A percentile compares a stretch with the other conserved stretches of the same genome.
These are phyloP conservation scores for Ophthalmolycus amberensis DNA, from an alignment of 2,113 vertebrate species.

Conservation along the genomic window DNA sequence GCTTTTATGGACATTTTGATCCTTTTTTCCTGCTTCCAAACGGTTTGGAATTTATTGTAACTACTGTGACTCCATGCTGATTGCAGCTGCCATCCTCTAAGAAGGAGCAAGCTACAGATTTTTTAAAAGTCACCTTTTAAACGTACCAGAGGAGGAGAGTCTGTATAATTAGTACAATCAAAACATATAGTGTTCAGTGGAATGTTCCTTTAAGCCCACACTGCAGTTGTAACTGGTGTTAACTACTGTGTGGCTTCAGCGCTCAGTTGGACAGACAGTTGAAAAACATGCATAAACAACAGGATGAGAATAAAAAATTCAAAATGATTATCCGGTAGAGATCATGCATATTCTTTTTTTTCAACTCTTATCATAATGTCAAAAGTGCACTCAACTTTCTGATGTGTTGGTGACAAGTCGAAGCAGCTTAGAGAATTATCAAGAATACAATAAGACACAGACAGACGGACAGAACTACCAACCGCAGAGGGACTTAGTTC, in stretches of 20 bases:
- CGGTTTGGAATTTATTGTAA: conserved; percentile 16
- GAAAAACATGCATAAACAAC: conserved; percentile 23
- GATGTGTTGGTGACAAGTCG: conserved; percentile 79
- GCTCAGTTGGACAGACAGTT: conserved; percentile 1
- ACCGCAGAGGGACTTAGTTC: conserved; percentile 80
- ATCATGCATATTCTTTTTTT: conserved; percentile 15
- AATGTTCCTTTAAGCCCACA: conserved; percentile 13
- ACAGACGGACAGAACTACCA: conserved; percentile 74
- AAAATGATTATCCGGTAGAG: conserved; percentile 46
- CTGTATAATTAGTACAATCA: conserved; percentile 46
- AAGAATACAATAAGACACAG: conserved; percentile 77
- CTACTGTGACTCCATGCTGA: conserved; percentile 39
- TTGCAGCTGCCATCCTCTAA: conserved; percentile 41
- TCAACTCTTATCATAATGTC: conserved; percentile 66
- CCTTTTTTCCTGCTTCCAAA: background rate
- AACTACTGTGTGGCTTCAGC: background rate
- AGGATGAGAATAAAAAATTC: background rate
- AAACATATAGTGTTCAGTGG: conserved; percentile 7
- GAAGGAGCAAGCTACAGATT: conserved; percentile 8
- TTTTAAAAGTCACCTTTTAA: conserved; percentile 41
- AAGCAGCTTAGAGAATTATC: conserved; percentile 81
- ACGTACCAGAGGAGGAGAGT: conserved; percentile 1
- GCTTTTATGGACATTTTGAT: background rate
- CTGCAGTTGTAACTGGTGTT: conserved; percentile 10
- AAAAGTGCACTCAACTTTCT: conserved; percentile 76